Evolutionary conservation across 2,113 vertebrate species (phyloP).

Genomic region (Podarcis raffonei): DNA sequence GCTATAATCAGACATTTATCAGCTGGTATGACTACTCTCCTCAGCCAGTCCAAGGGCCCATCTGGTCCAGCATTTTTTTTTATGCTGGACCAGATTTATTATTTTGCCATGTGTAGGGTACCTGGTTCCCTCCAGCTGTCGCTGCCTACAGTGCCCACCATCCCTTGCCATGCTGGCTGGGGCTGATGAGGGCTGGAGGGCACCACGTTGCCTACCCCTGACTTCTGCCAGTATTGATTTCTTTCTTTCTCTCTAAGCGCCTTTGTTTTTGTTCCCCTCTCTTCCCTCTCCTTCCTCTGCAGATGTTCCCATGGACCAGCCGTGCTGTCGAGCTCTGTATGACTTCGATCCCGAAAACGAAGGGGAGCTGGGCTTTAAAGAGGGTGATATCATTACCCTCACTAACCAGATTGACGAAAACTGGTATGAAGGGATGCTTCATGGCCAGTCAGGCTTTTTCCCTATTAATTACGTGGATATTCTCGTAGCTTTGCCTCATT

Average conservation of each 20-base stretch:
- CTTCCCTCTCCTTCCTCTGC: conserved; percentile 35
- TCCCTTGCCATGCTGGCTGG: too few species aligned
- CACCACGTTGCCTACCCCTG: too few species aligned
- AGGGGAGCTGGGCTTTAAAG: conserved; percentile 97
- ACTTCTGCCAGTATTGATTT: too few species aligned
- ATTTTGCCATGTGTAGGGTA: too few species aligned
- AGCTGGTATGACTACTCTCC: too few species aligned
- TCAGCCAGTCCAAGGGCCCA: too few species aligned
- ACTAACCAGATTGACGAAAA: conserved; percentile 99
- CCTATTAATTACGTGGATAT: conserved; percentile 99
- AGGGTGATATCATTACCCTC: conserved; percentile 96
- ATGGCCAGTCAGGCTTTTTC: conserved; percentile 98
- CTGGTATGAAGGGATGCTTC: conserved; percentile 98
- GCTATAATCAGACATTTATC: too few species aligned
- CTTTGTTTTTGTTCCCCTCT: conserved; percentile 32
- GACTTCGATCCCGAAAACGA: conserved; percentile 99
- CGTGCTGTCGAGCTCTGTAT: conserved; percentile 94
- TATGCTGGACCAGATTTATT: too few species aligned
- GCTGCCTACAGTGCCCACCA: too few species aligned
- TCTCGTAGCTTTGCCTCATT: conserved; percentile 94
- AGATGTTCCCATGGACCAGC: conserved; percentile 93
- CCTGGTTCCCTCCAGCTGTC: too few species aligned
- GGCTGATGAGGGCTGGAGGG: too few species aligned
- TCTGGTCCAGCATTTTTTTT: too few species aligned
- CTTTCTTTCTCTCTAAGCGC: neutral